Base-by-base conservation (phyloP, 2,797 vertebrate genomes). In the Mus minutoides region DNA sequence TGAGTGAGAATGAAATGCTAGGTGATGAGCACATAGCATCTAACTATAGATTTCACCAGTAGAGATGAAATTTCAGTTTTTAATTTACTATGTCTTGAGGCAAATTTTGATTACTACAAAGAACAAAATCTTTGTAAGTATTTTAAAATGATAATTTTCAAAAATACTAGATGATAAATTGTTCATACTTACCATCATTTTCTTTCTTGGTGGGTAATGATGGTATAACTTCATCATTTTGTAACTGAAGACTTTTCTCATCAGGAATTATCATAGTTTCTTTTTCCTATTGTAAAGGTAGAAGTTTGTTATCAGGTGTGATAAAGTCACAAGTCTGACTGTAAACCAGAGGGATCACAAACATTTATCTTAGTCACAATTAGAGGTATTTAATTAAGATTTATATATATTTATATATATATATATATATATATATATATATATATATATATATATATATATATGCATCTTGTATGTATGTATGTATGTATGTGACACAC, bases 211-310 rank as follows among this genome's bases (percentile, higher is more conserved):
- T 89, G 52, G 95, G 22, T 71, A 49, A 88, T 7, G 92, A 40
- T 0, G 71, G 87, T 69, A 92, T 56, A 0, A 24, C 96, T 26
- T 98, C 98, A 79, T 99, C 98, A 2, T 94, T 98, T 95, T 98
- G 98, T 95, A 98, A 84, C 21, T 93, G 97, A 94, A 98, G 86
- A 76, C 96, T 98, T 94, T 97, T 97, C 94, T 98, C 96, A 77
- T 98, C 78, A 60, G 97, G 94, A 96, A 96, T 0, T 1, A 96
- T 96, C 56, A 60, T 91, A 96, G 90, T 95, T 91, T 98, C 97
- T 96, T 98, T 98, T 96, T 94, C 96, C 97, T 98, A 49, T 95
- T 95, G 92, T 40, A 98, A 94, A 92, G 91, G 86, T 80, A 95
- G 46, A 62, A 14, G 0, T n/a, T 54, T 86, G 64, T 96, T 93